Evolutionary conservation across 2,888 invertebrate genomes (phyloP), one percentile per base, ranked within the genome.

Genomic region (Andrena chrysosceles): DNA sequence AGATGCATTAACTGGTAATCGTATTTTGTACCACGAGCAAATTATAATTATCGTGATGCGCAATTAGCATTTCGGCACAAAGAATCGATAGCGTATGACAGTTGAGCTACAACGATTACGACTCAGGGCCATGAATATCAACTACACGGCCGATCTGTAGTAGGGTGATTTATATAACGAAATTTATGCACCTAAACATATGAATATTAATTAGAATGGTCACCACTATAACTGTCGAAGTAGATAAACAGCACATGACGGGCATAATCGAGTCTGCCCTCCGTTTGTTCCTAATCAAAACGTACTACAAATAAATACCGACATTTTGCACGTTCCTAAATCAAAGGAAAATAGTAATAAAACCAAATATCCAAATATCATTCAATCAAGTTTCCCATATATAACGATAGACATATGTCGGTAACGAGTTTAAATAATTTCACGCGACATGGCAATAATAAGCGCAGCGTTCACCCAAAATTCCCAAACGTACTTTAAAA

Each of bases 91-190:
- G 48, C 2, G 31, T 54, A 42, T 29, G 63, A 68, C 67, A 71
- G 70, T 80, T 52, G 75, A 80, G 62, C 56, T 59, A 63, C 42
- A 68, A 56, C 71, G 70, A 71, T 81, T 82, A 63, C 71, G 8
- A 68, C 49, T 62, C 56, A 67, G 67, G 48, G 60, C 35, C 71
- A 82, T 80, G 81, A 67, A 81, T 81, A 81, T 79, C 80, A 80
- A 74, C 70, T 60, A 49, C 70, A 56, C 23, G 49, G 5, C 69
- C 10, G 52, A 70, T 60, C 66, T 73, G 66, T 54, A 80, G 52
- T 62, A 49, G 60, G 60, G 52, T 59, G 70, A 62, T 62, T 74
- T 66, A 54, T 54, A 54, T 49, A 70, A 26, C 66, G n/a, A 59
- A 60, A 74, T 74, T 81, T 74, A 80, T 62, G 70, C 49, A 67